Evolutionary conservation across 2,888 invertebrate genomes (phyloP).

Genomic region (Cheilosia grossa): DNA sequence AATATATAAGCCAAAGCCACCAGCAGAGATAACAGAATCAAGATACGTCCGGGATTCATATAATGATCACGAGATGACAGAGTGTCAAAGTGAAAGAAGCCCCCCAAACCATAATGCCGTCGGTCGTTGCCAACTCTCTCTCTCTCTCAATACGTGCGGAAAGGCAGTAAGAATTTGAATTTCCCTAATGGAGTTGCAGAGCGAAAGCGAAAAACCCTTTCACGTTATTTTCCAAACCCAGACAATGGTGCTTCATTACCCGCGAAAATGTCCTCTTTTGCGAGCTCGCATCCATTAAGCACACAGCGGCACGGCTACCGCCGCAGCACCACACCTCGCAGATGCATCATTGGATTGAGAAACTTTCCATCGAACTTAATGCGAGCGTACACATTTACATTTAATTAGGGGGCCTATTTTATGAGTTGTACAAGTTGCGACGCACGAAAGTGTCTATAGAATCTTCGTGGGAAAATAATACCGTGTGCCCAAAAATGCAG

Average conservation of each 20-base stretch:
- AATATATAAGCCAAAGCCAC: conserved; percentile 17
- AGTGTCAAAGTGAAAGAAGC: conserved; percentile 46
- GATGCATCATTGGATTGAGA: conserved; percentile 32
- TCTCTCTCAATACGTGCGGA: background rate
- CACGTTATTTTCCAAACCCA: conserved; percentile 44
- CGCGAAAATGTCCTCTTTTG: conserved; percentile 46
- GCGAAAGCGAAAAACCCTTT: conserved; percentile 42
- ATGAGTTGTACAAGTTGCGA: conserved; percentile 3
- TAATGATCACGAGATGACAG: conserved; percentile 28
- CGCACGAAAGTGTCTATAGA: conserved; percentile 1
- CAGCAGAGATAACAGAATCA: too few species aligned
- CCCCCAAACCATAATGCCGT: conserved; percentile 26
- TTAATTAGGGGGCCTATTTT: conserved; percentile 57
- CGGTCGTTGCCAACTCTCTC: conserved; percentile 52
- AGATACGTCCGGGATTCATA: conserved; percentile 23
- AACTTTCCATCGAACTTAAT: conserved; percentile 58
- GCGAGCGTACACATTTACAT: conserved; percentile 62
- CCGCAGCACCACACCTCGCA: background rate
- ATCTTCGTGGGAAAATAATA: conserved; percentile 50
- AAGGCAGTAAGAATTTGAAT: conserved; percentile 19
- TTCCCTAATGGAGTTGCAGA: background rate
- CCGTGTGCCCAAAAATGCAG: conserved; percentile 26
- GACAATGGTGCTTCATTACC: conserved; percentile 61
- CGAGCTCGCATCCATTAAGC: conserved; percentile 20
- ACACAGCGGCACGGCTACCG: background rate